Conservation (phyloP, 2,888 invertebrate genomes). For the Folsomia candida region DNA sequence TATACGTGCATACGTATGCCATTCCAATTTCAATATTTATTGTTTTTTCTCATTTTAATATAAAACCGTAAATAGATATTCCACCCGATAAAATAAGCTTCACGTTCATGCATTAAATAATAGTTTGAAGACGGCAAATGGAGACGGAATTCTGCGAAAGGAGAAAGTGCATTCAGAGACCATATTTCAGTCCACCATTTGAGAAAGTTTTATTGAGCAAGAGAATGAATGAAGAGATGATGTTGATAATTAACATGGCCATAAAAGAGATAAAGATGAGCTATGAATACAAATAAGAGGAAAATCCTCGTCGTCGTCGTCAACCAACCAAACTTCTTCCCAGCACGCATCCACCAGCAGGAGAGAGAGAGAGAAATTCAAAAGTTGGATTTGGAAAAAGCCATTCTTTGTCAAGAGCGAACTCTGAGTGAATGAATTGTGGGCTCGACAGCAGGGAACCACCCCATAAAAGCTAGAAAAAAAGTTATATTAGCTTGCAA, state of each 20-base stretch:
- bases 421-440: neutral
- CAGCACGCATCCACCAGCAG: neutral
- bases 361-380: neutral
- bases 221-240: slow-evolving; percentile 6
- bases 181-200: neutral
- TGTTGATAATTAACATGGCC: slow-evolving; percentile 26
- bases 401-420: neutral
- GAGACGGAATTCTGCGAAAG: neutral
- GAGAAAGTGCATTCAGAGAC: neutral
- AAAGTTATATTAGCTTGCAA: neutral
- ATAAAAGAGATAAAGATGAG: slow-evolving; percentile 23
- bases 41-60: no score
- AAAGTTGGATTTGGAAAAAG: neutral
- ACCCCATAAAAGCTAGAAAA: neutral
- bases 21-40: no score
- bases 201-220: slow-evolving; percentile 16
- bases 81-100: neutral
- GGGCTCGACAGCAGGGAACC: neutral
- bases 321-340: neutral
- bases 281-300: slow-evolving; percentile 23
- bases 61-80: neutral
- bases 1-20: no score
- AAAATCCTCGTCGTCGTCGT: neutral
- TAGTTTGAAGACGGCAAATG: neutral
- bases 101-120: neutral